phyloP scores from a whole-genome alignment of 2,888 invertebrate species.

The Phytoseiulus persimilis region DNA sequence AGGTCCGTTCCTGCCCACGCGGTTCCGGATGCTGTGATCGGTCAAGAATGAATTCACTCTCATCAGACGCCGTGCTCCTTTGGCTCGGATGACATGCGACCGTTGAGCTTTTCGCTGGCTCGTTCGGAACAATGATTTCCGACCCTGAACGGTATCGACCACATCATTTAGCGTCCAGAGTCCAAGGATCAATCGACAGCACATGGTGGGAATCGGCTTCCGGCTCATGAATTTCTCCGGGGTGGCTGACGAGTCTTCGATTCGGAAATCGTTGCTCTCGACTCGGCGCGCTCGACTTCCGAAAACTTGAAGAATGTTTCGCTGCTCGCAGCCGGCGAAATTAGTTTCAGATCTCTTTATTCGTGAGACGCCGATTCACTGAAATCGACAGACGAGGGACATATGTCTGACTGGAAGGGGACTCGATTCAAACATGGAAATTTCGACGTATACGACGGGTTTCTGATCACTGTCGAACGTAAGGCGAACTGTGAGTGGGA shows the following conservation, averaged over 20 bases:
- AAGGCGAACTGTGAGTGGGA: background rate
- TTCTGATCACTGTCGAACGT: background rate
- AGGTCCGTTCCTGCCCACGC: background rate
- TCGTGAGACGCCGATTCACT: background rate
- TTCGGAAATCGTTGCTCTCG: background rate
- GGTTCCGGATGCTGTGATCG: background rate
- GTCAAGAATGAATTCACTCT: background rate
- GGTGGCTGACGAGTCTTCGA: background rate
- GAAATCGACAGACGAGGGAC: background rate
- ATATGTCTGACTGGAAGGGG: background rate
- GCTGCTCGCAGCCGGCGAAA: background rate
- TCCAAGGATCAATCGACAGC: too few species aligned
- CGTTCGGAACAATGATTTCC: background rate
- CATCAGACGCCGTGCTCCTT: background rate
- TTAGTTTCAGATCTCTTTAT: too few species aligned
- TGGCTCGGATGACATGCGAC: background rate
- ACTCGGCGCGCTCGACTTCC: background rate
- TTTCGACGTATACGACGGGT: background rate
- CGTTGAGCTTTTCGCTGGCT: background rate
- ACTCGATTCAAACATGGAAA: background rate
- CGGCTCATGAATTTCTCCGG: too few species aligned
- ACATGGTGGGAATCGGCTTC: too few species aligned
- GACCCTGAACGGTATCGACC: background rate
- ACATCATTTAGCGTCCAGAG: background rate
- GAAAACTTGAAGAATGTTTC: background rate